These are phyloP conservation scores for Hoplostethus mediterraneus DNA, from an alignment of 2,797 vertebrate species.

Conservation along the genomic window DNA sequence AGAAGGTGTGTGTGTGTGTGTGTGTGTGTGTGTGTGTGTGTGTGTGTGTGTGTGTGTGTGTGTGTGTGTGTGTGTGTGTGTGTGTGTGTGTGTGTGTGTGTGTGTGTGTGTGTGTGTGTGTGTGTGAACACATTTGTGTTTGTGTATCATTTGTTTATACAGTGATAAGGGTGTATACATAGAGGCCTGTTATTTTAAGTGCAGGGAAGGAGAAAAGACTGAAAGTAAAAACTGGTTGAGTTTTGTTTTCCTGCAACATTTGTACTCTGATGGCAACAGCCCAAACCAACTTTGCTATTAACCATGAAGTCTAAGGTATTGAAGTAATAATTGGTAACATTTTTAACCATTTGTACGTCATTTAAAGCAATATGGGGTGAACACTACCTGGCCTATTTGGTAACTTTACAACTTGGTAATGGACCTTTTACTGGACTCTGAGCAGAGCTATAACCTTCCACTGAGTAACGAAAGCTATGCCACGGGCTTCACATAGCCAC, in stretches of 20 bases:
- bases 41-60: slow-evolving; percentile 1
- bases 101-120: slow-evolving; percentile 2
- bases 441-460: slow-evolving; percentile 58
- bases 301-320: neutral
- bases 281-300: slow-evolving; percentile 1
- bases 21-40: slow-evolving; percentile 10
- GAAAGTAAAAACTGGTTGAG: neutral
- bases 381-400: slow-evolving; percentile 23
- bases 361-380: slow-evolving; percentile 46
- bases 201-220: neutral
- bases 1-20: slow-evolving; percentile 60
- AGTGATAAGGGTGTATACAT: neutral
- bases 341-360: slow-evolving; percentile 34
- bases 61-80: slow-evolving; percentile 5
- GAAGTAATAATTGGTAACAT: slow-evolving; percentile 28
- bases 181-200: neutral
- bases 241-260: slow-evolving; percentile 11
- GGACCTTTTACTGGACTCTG: slow-evolving; percentile 40
- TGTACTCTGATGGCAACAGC: neutral
- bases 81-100: neutral
- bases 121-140: slow-evolving; percentile 5
- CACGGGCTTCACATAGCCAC: slow-evolving; percentile 31
- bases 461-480: neutral
- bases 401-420: slow-evolving; percentile 49
- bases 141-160: neutral